phyloP scores from a whole-genome alignment of 2,888 invertebrate genomes.

The Fabriciana adippe region DNA sequence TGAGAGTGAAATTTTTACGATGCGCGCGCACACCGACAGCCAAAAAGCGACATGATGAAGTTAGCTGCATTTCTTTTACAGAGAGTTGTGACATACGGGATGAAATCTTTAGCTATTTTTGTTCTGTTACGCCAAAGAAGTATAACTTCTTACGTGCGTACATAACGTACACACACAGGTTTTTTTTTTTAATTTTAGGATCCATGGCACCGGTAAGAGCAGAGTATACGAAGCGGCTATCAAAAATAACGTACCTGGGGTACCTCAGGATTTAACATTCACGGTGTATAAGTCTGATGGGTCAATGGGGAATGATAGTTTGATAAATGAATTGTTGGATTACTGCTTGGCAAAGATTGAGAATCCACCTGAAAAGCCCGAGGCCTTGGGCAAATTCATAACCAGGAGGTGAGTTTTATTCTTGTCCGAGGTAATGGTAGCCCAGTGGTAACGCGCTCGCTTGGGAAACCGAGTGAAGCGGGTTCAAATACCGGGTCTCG shows the following conservation, averaged over 20 bases:
- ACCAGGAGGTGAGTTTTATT: constrained; percentile 43
- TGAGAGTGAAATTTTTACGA: no score
- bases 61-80: no score
- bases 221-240: constrained; percentile 53
- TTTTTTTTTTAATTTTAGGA: constrained; percentile 49
- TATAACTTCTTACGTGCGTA: no score
- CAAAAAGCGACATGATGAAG: no score
- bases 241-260: constrained; percentile 50
- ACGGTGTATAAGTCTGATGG: constrained; percentile 47
- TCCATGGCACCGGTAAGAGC: constrained; percentile 58
- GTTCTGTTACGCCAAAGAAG: no score
- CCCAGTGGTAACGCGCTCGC: no score
- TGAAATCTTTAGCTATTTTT: no score
- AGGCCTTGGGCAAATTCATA: constrained; percentile 44
- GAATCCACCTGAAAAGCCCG: constrained; percentile 32
- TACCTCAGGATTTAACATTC: constrained; percentile 50
- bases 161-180: no score
- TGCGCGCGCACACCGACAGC: no score
- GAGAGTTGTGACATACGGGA: no score
- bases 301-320: constrained; percentile 21
- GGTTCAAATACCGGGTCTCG: no score
- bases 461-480: no score
- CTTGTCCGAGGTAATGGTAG: neutral
- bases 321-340: constrained; percentile 45
- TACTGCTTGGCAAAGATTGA: constrained; percentile 37